A percentile compares a stretch with the other conserved stretches of the same genome.
Evolutionary conservation across 2,888 invertebrate genomes (phyloP).

Genomic region (Deilephila elpenor): DNA sequence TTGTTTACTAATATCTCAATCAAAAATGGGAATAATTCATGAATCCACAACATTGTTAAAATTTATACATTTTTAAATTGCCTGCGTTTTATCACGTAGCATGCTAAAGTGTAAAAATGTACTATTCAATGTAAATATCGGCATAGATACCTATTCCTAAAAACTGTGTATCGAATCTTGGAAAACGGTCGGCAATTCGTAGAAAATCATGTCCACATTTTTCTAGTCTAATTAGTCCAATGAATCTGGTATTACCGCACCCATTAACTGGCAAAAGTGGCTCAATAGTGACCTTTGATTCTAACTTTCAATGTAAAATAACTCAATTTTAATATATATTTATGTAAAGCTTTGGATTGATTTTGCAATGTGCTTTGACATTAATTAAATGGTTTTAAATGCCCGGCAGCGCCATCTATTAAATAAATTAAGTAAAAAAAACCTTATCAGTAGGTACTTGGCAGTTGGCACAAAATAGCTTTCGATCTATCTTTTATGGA

Average conservation of each 20-base stretch:
- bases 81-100: constrained; percentile 23
- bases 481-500: too few species aligned
- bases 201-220: constrained; percentile 21
- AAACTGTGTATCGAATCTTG: background rate
- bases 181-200: constrained; percentile 12
- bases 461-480: too few species aligned
- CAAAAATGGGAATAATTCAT: constrained; percentile 2
- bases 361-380: too few species aligned
- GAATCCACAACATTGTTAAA: constrained; percentile 10
- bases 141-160: constrained; percentile 21
- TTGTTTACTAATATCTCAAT: background rate
- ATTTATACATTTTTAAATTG: background rate
- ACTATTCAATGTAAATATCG: constrained; percentile 24
- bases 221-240: constrained; percentile 12
- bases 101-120: constrained; percentile 12
- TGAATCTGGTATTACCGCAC: constrained; percentile 4
- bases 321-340: background rate
- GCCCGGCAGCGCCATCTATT: too few species aligned
- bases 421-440: too few species aligned
- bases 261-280: background rate
- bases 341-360: too few species aligned
- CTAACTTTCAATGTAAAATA: constrained; percentile 3
- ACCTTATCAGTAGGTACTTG: too few species aligned
- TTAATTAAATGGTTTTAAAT: too few species aligned
- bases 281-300: background rate